phyloP scores from a whole-genome alignment of 2,113 vertebrate species.

The Vidua macroura region DNA sequence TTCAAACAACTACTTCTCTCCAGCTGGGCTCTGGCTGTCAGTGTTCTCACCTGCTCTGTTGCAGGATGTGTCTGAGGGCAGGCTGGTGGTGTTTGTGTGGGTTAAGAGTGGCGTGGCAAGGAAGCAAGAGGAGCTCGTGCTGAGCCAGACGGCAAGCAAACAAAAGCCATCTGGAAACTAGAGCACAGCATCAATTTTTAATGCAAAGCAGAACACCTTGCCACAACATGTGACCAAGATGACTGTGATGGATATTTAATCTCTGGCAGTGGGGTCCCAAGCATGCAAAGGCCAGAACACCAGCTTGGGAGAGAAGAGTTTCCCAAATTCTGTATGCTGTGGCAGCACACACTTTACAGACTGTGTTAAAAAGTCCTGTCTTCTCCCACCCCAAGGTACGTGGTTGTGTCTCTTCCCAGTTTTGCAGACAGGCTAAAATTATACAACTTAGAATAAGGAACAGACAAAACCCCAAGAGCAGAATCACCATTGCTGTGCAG shows the following conservation, averaged over 20 bases:
- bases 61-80: background rate
- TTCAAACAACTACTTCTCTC: background rate
- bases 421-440: background rate
- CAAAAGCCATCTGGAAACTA: background rate
- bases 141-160: background rate
- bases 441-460: background rate
- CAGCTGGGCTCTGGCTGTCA: background rate
- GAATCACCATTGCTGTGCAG: background rate
- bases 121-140: background rate
- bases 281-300: background rate
- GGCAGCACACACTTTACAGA: background rate
- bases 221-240: background rate
- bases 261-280: background rate
- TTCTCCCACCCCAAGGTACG: background rate
- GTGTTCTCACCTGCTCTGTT: background rate
- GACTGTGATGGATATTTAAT: background rate
- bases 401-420: background rate
- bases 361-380: background rate
- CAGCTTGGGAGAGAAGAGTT: background rate
- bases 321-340: background rate
- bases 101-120: background rate
- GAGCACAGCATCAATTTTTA: slow-evolving; percentile 34
- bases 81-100: background rate
- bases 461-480: background rate
- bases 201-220: slow-evolving; percentile 22